Base-by-base conservation (phyloP, 2,113 vertebrate genomes). In the Forbesichthys papilliferus region DNA sequence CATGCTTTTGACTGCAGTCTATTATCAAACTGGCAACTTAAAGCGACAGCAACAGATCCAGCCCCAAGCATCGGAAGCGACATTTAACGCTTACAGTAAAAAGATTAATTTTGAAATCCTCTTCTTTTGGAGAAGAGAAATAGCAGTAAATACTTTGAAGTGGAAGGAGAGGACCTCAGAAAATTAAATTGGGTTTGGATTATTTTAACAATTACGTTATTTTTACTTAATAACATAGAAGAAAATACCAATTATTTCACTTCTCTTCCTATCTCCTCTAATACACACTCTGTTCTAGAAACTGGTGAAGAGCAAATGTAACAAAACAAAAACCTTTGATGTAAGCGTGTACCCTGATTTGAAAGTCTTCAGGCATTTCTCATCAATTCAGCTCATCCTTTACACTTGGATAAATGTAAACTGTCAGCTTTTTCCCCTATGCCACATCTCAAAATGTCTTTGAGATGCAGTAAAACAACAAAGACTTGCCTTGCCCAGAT, bases 301-400 rank as follows among this genome's bases (percentile, higher is more conserved):
- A 68, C 67, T 66, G 56, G 67, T 75, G 79, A 82, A 79, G 61
- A 75, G 64, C 77, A 73, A 81, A 71, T 48, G 53, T 83, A 84
- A 86, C 84, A 71, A 88, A 87, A 84, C 70, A 80, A 60, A 85
- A 83, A 46, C 75, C 77, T 90, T 88, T 86, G 85, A 88, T 82
- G 85, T 87, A 68, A 81, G 70, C 0, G 73, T 66, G 57, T 79
- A 77, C 69, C 77, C 84, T 34, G 0, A 74, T 79, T 76, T 77
- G 73, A 75, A 84, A 74, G 64, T 83, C 84, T 86, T n/a, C 13
- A 6, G 73, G 83, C 81, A 66, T 78, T 77, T 76, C 52, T 69
- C 79, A 62, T 81, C 76, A 82, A 73, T 73, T 75, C 55, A 74
- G 71, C 65, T 72, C 59, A 49, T 9, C 33, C 68, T 79, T 87